A percentile compares a stretch with the other conserved stretches of the same genome.
These are phyloP conservation scores for Chelonoidis abingdonii DNA, from an alignment of 2,113 vertebrate species.

Conservation along the genomic window DNA sequence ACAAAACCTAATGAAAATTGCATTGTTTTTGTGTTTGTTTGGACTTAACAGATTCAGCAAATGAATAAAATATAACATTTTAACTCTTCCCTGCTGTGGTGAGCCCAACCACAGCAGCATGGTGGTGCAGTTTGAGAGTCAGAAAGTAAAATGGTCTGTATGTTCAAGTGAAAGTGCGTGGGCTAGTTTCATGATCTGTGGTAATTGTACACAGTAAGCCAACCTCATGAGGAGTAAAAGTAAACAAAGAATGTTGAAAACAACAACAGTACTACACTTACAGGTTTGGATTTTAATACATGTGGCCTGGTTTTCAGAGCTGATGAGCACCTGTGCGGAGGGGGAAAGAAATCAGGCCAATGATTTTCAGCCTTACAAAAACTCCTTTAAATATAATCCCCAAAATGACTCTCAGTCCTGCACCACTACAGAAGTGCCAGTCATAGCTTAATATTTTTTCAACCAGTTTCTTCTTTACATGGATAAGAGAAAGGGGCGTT, in stretches of 20 bases:
- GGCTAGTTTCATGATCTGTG: not conserved
- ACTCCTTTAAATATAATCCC: not conserved
- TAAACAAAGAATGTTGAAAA: too few species aligned
- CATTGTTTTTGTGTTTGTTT: not conserved
- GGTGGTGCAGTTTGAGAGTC: not conserved
- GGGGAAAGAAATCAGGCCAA: too few species aligned
- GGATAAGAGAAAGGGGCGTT: not conserved
- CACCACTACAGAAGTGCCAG: not conserved
- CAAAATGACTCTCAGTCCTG: not conserved
- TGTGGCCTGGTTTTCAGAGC: not conserved
- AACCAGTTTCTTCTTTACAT: not conserved
- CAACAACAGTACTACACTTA: not conserved
- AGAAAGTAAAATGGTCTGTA: not conserved
- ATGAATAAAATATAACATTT: not conserved
- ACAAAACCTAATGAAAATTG: too few species aligned
- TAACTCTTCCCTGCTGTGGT: not conserved
- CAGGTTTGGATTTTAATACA: not conserved
- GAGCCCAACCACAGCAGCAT: not conserved
- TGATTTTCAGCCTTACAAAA: not conserved
- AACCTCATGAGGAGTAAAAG: too few species aligned
- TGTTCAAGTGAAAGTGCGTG: not conserved
- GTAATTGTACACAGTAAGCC: too few species aligned
- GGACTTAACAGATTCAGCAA: not conserved
- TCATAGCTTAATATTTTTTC: not conserved
- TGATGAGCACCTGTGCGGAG: too few species aligned